A percentile compares a stretch with the other conserved stretches of the same genome.
phyloP scores from a whole-genome alignment of 1,140 invertebrate species.

The Aphis gossypii region DNA sequence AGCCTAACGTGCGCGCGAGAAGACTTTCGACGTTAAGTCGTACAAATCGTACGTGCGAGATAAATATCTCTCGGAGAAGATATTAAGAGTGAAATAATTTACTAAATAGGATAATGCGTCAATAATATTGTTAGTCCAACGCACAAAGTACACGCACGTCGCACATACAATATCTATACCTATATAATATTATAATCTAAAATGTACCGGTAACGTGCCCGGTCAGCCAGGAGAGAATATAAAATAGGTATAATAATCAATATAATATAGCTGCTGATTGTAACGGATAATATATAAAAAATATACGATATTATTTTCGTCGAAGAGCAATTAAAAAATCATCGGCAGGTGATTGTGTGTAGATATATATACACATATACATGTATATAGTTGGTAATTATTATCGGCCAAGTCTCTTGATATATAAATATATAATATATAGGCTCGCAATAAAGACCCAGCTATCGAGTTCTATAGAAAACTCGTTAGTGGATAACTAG shows the following conservation, averaged over 20 bases:
- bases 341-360: background rate
- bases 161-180: background rate
- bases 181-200: background rate
- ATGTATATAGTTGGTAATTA: background rate
- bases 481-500: slow-evolving; percentile 45
- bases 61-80: slow-evolving; percentile 30
- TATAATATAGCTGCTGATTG: background rate
- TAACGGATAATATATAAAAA: background rate
- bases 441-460: background rate
- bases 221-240: background rate
- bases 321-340: background rate
- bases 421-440: background rate
- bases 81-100: slow-evolving; percentile 26
- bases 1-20: slow-evolving; percentile 26
- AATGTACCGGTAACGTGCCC: slow-evolving; percentile 4
- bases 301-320: background rate
- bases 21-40: slow-evolving; percentile 44
- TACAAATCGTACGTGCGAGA: slow-evolving; percentile 37
- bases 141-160: background rate
- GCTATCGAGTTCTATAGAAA: slow-evolving; percentile 4
- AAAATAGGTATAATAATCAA: slow-evolving; percentile 35
- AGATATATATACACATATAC: background rate
- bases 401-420: background rate
- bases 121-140: background rate
- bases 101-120: slow-evolving; percentile 10